Conservation (phyloP, 2,113 vertebrate species). For the Solenodon paradoxus region DNA sequence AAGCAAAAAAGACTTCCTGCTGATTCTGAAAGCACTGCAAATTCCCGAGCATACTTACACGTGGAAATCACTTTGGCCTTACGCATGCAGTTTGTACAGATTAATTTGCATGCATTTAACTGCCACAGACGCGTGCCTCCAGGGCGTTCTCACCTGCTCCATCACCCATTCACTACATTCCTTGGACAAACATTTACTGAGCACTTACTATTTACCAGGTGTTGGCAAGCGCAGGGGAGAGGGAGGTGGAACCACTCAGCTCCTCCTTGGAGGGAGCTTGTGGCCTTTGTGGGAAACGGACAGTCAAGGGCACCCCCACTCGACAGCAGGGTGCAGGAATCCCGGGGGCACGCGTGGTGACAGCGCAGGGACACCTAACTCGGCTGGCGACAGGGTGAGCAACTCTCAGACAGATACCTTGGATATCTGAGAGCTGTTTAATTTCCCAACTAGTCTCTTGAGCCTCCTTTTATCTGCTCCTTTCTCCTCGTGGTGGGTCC, state of each 20-base stretch:
- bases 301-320: background rate
- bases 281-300: fast-evolving
- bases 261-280: background rate
- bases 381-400: background rate
- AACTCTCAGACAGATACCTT: background rate
- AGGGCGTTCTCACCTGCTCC: background rate
- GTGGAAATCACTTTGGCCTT: conserved; percentile 21
- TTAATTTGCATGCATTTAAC: background rate
- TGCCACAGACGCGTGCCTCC: background rate
- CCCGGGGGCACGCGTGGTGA: background rate
- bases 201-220: background rate
- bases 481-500: background rate
- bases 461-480: too few species aligned
- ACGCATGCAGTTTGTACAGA: background rate
- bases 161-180: background rate
- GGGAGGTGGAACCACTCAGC: background rate
- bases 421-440: background rate
- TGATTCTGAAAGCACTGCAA: background rate
- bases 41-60: background rate
- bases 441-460: background rate
- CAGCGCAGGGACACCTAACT: background rate
- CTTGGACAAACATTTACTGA: background rate
- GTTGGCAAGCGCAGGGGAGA: background rate
- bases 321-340: fast-evolving
- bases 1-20: background rate